Evolutionary conservation across 2,888 invertebrate genomes (phyloP), one percentile per base, ranked within the genome.

Genomic region (Tachina lurida): DNA sequence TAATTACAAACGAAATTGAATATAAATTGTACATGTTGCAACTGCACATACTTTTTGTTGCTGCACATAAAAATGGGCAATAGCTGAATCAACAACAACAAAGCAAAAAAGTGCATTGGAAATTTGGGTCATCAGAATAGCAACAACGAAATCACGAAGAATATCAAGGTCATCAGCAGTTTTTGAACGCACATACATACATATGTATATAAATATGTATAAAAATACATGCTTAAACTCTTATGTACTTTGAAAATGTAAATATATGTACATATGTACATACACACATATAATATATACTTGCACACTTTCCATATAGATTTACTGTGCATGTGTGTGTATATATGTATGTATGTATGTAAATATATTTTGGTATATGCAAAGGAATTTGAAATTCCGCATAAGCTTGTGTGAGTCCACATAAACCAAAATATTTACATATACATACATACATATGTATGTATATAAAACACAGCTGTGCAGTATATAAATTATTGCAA

Each of bases 101-200:
- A 5, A 65, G 56, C 3, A 71, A 9, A 2, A 52, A 17, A 52
- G 49, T 58, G 41, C 19, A 62, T 78, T 31, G 17, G 17, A 79
- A 83, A 86, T 86, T 83, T 83, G 68, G 86, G 86, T 86, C 83
- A 86, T 73, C 83, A 45, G 79, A 83, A 63, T 73, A 77, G 77
- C 77, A 78, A 63, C 81, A 56, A 79, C 47, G 39, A 75, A 68
- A 45, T 45, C 15, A 45, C 47, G 56, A 58, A 67, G 60, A 54
- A 83, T 80, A 83, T 86, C 83, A 86, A 86, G 86, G 86, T 86
- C 79, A 83, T 71, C 52, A 70, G 62, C 71, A 74, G 19, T 63
- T 75, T 68, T 82, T 43, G 12, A 49, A 58, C 17, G 43, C 60
- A 71, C 19, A 60, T 47, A 74, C 12, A 22, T 13, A n/a, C 3